Evolutionary conservation across 2,888 invertebrate species (phyloP), one percentile per base, ranked within the genome.

Genomic region (Mycalesis mineus): DNA sequence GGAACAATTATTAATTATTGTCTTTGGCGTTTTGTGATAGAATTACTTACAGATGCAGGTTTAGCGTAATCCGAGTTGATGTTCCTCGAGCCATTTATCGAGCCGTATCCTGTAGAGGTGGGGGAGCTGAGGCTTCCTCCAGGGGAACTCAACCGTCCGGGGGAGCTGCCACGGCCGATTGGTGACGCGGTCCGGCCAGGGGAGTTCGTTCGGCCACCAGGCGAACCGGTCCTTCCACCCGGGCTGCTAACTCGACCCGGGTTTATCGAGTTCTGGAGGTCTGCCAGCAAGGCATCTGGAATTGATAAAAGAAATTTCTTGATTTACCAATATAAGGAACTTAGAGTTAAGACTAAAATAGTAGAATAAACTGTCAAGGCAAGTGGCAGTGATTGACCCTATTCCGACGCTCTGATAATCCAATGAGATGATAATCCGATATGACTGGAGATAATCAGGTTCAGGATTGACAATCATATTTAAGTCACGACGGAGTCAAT

Each of bases 221-320:
- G 86, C 0, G 81, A 91, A 65, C 75, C 75, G 61, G 77, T 80
- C 47, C 85, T 69, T 22, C 77, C 82, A 6, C 78, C 79, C 14
- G 88, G 85, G 62, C 84, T 84, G 64, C 84, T 82, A 6, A 91
- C 91, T 2, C 92, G 75, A 51, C 96, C 95, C 47, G 89, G 89
- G 72, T 89, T 88, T 68, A 97, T 96, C 8, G 98, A 98, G 74
- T 97, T 97, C 88, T 98, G 98, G 59, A 98, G 92, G 81, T 98
- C 98, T 59, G 98, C 98, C 75, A 98, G 92, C 67, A 98, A 91
- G 62, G 98, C 98, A 92, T 98, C 98, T 98, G 92, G 52, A 94
- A 93, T 74, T 58, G 48, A 50, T 22, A 53, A 31, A 33, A 36
- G 13, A 17, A 22, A 0, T 36, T 1, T 13, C 9, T 22, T 48